Evolutionary conservation across 2,888 invertebrate species (phyloP).

Genomic region (Vanessa cardui): DNA sequence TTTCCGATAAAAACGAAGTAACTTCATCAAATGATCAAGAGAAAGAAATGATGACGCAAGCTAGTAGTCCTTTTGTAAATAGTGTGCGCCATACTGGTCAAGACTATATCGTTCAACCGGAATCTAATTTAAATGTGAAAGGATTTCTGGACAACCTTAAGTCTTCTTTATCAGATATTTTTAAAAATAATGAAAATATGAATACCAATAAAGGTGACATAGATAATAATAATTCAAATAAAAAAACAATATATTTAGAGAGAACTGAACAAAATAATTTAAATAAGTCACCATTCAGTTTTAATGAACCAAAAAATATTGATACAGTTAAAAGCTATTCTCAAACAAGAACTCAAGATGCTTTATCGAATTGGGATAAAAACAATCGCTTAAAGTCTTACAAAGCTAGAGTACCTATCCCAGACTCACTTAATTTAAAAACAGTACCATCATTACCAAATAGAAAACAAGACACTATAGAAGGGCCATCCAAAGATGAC

Average conservation of each 20-base stretch:
- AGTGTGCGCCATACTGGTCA: conserved; percentile 20
- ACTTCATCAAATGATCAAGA: conserved; percentile 9
- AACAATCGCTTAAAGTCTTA: conserved; percentile 48
- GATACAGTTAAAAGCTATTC: neutral
- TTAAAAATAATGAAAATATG: conserved; percentile 7
- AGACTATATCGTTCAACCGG: conserved; percentile 33
- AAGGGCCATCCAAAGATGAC: conserved; percentile 32
- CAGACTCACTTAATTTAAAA: conserved; percentile 53
- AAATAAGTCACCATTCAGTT: neutral
- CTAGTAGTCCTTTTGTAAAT: conserved; percentile 53
- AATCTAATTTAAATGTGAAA: conserved; percentile 13
- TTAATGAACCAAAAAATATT: conserved; percentile 4
- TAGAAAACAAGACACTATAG: conserved; percentile 45
- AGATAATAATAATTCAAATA: conserved; percentile 9
- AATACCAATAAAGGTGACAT: conserved; percentile 1
- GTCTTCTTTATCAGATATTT: conserved; percentile 15
- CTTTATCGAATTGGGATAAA: neutral
- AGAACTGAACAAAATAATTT: neutral
- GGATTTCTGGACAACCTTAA: conserved; percentile 11
- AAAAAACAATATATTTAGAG: conserved; percentile 1
- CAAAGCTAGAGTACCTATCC: conserved; percentile 54
- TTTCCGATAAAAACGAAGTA: neutral
- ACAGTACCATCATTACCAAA: conserved; percentile 45
- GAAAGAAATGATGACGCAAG: conserved; percentile 53
- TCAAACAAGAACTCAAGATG: neutral